Conservation (phyloP, 2,113 vertebrate species). For the Dolichallabes microphthalmus region DNA sequence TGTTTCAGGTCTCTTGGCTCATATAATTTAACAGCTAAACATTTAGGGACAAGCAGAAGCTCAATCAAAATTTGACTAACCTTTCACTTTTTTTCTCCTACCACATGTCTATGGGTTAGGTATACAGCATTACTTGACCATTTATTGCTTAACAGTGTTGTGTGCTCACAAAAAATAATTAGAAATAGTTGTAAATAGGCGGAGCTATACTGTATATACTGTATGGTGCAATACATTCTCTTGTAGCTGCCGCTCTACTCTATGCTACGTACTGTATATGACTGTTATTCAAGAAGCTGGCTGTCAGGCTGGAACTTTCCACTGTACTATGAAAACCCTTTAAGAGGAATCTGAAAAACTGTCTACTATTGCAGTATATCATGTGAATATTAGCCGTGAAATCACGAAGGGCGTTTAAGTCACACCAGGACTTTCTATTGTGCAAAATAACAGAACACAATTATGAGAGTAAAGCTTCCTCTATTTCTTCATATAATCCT, state of each 20-base stretch:
- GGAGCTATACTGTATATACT: neutral
- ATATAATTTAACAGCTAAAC: conserved; percentile 18
- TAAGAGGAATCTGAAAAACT: conserved; percentile 22
- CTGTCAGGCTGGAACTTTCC: conserved; percentile 40
- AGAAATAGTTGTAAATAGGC: neutral
- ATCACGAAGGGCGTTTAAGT: too few species aligned
- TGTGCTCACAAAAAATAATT: neutral
- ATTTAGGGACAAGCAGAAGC: neutral
- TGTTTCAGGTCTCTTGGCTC: conserved; percentile 1
- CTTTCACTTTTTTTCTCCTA: neutral
- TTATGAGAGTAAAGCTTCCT: too few species aligned
- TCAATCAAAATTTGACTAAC: conserved; percentile 12
- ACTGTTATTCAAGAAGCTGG: conserved; percentile 44
- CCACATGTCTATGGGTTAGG: neutral
- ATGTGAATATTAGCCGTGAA: conserved; percentile 14
- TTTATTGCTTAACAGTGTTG: neutral
- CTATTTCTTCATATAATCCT: too few species aligned
- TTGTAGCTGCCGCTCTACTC: conserved; percentile 17
- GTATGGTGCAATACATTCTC: conserved; percentile 22
- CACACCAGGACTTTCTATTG: too few species aligned
- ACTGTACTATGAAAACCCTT: conserved; percentile 38
- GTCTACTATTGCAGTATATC: conserved; percentile 1
- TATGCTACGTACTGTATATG: conserved; percentile 29
- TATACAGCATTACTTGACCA: neutral
- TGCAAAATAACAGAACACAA: too few species aligned